A percentile compares a stretch with the other conserved stretches of the same genome.
Evolutionary conservation across 35 echinoderm and acorn worm species (phyloP).

Genomic region (Ophioderma brevispina): DNA sequence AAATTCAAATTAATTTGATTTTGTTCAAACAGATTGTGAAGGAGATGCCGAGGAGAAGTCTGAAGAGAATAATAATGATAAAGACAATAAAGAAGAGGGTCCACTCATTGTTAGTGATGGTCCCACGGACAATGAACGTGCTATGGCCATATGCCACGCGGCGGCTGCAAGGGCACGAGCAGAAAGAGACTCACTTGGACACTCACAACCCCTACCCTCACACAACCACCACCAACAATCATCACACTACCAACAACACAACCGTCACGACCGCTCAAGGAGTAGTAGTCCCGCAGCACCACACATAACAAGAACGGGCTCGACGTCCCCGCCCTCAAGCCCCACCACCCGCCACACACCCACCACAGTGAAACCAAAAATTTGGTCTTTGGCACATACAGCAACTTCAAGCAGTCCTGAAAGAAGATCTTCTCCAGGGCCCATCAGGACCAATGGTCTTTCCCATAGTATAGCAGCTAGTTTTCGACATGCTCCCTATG

Average conservation of each 20-base stretch:
- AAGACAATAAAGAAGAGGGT: constrained; percentile 23
- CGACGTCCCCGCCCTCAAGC: background rate
- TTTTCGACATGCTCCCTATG: constrained; percentile 34
- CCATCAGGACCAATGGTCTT: constrained; percentile 45
- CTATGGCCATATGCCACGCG: background rate
- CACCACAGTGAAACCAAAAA: constrained; percentile 78
- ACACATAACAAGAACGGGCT: background rate
- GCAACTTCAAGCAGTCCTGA: constrained; percentile 81
- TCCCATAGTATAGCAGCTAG: constrained; percentile 26
- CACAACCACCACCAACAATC: background rate
- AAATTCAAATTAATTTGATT: too few species aligned
- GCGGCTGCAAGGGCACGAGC: background rate
- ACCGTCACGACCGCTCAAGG: background rate
- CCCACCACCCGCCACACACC: background rate
- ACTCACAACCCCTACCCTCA: background rate
- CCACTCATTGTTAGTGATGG: background rate
- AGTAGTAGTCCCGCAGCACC: background rate
- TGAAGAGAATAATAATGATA: constrained; percentile 42
- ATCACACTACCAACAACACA: background rate
- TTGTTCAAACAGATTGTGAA: background rate
- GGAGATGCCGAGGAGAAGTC: constrained; percentile 1
- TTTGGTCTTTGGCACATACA: constrained; percentile 97
- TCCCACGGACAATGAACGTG: background rate
- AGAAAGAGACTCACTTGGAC: constrained; percentile 18
- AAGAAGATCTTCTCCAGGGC: constrained; percentile 27